Base-by-base conservation (phyloP, 2,797 vertebrate genomes). In the Halcyon leucocephala region DNA sequence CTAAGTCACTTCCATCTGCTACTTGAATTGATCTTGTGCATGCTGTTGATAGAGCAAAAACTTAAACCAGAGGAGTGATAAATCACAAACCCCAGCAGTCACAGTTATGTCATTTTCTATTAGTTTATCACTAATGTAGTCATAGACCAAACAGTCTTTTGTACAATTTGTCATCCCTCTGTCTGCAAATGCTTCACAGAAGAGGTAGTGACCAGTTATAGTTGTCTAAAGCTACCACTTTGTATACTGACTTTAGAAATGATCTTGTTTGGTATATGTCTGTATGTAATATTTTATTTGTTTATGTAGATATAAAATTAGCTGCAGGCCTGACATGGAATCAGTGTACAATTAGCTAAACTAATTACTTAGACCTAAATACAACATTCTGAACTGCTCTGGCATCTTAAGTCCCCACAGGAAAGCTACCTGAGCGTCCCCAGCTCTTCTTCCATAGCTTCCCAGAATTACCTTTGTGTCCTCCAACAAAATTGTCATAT, bases 241-340 rank as follows among this genome's bases (percentile, higher is more conserved):
- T 2, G 41, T 46, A 4, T 22, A 16, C 25, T 52, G 54, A 2
- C 55, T 80, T 54, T 17, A 26, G 5, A 52, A 64, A n/a, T 26
- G 57, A 20, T 31, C 14, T 12, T 12, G 6, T 28, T 22, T 51
- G 52, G 12, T 48, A 41, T 57, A 19, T 29, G 17, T 10, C 19
- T 16, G 19, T 29, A 21, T 28, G 57, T 19, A 14, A 2, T 42
- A 18, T 11, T 24, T 26, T n/a, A 33, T 14, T 16, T 33, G 46
- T 39, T 69, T 39, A 19, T 14, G 33, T 14, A 48, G 25, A 33
- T 37, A 16, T 12, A 48, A 44, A 89, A 31, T 35, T 12, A 90
- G 19, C 24, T 4, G 3, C 28, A 60, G 58, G 51, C 10, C 51
- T 77, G 33, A 21, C 0, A 1, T 21, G 18, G 10, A 61, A 17